These are phyloP conservation scores for Echiichthys vipera DNA, from an alignment of 2,797 vertebrate genomes.

Conservation along the genomic window DNA sequence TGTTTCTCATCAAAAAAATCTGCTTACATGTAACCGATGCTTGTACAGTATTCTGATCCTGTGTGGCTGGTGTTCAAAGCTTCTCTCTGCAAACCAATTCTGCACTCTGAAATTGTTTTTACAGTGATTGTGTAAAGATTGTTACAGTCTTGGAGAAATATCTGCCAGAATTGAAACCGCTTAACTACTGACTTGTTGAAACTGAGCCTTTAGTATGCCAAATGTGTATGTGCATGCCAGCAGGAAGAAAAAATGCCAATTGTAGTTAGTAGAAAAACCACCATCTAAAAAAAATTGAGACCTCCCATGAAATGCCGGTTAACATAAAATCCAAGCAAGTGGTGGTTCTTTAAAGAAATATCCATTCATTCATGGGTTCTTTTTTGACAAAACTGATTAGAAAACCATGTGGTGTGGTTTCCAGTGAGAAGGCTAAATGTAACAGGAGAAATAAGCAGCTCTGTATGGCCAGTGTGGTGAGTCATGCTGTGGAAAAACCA, in stretches of 20 bases:
- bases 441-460: conserved; percentile 37
- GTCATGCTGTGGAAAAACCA: conserved; percentile 72
- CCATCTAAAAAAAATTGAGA: not conserved
- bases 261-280: not conserved
- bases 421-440: conserved; percentile 30
- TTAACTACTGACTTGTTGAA: conserved; percentile 7
- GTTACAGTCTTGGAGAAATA: not conserved
- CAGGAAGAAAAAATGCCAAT: conserved; percentile 5
- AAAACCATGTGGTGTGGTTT: conserved; percentile 32
- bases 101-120: conserved; percentile 26
- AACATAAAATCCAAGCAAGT: not conserved
- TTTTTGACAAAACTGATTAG: conserved; percentile 35
- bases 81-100: not conserved
- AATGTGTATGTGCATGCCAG: not conserved
- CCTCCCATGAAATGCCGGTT: not conserved
- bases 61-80: not conserved
- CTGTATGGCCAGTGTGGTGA: conserved; percentile 58
- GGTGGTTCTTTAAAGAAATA: not conserved
- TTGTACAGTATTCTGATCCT: conserved; percentile 7
- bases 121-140: not conserved
- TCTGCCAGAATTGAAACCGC: conserved; percentile 6
- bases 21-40: not conserved
- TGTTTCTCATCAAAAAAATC: not conserved
- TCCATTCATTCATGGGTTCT: conserved; percentile 26
- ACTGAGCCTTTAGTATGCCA: not conserved